Percentiles rank a stretch among this genome's conserved stretches.
Conservation (phyloP, 2,113 vertebrate genomes). For the Brienomyrus longianalis region DNA sequence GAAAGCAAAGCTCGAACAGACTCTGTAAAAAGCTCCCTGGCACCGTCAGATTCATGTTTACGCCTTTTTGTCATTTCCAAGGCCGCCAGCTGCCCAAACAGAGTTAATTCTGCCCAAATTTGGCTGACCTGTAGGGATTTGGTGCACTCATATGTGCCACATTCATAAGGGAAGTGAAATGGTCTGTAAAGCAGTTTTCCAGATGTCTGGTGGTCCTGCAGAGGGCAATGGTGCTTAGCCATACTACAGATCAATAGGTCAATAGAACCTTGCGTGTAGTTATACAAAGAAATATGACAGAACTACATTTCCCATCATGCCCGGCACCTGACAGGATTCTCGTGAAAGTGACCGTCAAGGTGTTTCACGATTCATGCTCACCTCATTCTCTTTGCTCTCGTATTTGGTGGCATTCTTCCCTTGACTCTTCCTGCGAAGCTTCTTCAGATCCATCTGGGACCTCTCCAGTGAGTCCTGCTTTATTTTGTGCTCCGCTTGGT, state of each 20-base stretch:
- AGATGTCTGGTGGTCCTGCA: neutral
- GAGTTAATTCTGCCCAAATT: neutral
- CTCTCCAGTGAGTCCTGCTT: slow-evolving; percentile 88
- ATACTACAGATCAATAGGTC: neutral
- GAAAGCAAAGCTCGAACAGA: neutral
- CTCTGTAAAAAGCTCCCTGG: neutral
- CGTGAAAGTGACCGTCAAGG: neutral
- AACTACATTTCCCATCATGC: neutral
- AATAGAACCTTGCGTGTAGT: neutral
- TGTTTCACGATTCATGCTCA: slow-evolving; percentile 42
- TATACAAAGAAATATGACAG: neutral
- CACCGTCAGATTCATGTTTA: neutral
- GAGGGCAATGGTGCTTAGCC: neutral
- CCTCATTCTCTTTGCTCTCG: slow-evolving; percentile 87
- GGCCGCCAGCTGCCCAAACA: neutral
- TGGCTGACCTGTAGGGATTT: neutral
- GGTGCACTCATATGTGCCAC: neutral
- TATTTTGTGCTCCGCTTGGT: slow-evolving; percentile 84
- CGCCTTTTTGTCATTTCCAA: neutral
- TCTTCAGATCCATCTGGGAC: slow-evolving; percentile 87
- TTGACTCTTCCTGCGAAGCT: slow-evolving; percentile 91
- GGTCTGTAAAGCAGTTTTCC: neutral
- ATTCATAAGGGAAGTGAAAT: neutral
- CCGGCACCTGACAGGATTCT: neutral
- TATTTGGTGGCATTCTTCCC: slow-evolving; percentile 87